Conservation (phyloP, 2,888 invertebrate species). For the Aporophyla nigra region DNA sequence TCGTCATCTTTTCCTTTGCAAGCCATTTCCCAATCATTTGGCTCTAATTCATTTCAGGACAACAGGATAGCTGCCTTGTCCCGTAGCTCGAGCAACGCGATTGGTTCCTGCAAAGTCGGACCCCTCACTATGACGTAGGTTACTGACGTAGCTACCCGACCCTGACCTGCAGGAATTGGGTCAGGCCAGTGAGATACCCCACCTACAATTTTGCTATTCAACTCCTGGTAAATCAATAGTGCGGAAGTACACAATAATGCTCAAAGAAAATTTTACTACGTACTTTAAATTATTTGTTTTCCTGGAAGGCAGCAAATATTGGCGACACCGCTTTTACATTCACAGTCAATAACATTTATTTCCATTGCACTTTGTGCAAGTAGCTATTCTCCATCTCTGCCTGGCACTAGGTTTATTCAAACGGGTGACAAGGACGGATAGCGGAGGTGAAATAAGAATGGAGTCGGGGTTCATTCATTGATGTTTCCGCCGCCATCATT, state of each 20-base stretch:
- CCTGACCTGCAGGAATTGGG: constrained; percentile 56
- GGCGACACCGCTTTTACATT: constrained; percentile 77
- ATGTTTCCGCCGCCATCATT: constrained; percentile 81
- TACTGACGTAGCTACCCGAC: constrained; percentile 42
- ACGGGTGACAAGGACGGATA: constrained; percentile 76
- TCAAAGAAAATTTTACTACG: constrained; percentile 1
- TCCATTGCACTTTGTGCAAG: constrained; percentile 72
- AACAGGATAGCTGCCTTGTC: constrained; percentile 29
- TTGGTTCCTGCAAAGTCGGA: constrained; percentile 42
- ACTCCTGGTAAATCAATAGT: constrained; percentile 17
- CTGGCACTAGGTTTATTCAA: constrained; percentile 50
- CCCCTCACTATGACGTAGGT: constrained; percentile 53
- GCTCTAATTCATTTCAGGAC: constrained; percentile 15
- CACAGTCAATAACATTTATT: constrained; percentile 74
- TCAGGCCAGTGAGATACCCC: constrained; percentile 33
- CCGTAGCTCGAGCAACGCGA: constrained; percentile 27
- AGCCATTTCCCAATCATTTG: constrained; percentile 9
- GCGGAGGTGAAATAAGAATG: constrained; percentile 85
- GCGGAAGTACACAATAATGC: background rate
- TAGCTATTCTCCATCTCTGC: constrained; percentile 70
- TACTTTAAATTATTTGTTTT: constrained; percentile 31
- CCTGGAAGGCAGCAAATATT: constrained; percentile 64
- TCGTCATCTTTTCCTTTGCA: background rate
- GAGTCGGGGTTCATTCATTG: constrained; percentile 84
- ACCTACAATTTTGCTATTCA: constrained; percentile 23